phyloP scores from a whole-genome alignment of 2,888 invertebrate species.

The Biston stratarius region DNA sequence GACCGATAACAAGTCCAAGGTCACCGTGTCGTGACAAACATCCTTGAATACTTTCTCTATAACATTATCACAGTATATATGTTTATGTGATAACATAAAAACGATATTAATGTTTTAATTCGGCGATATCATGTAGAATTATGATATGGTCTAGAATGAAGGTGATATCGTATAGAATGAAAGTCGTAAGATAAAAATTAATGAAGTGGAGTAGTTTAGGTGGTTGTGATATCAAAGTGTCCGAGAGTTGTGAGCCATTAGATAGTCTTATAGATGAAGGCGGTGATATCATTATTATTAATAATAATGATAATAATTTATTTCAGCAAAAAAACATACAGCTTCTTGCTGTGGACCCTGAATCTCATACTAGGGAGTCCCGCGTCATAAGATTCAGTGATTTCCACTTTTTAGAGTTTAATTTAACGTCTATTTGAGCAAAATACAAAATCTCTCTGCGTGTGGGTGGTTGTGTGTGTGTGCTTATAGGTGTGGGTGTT shows the following conservation, averaged over 20 bases:
- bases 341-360: too few relatives aligned
- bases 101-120: conserved; percentile 10
- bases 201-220: conserved; percentile 41
- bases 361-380: too few relatives aligned
- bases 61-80: conserved; percentile 14
- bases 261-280: conserved; percentile 17
- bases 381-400: too few relatives aligned
- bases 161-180: conserved; percentile 35
- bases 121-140: conserved; percentile 2
- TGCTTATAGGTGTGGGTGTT: too few relatives aligned
- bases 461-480: too few relatives aligned
- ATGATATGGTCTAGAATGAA: conserved; percentile 12
- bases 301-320: neutral
- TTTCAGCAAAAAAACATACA: too few relatives aligned
- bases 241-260: conserved; percentile 38
- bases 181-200: conserved; percentile 40
- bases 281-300: conserved; percentile 3
- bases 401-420: too few relatives aligned
- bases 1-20: conserved; percentile 45
- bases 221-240: conserved; percentile 38
- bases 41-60: conserved; percentile 33
- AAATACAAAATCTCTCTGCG: too few relatives aligned
- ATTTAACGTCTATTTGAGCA: too few relatives aligned
- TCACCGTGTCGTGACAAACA: conserved; percentile 32
- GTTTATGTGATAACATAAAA: conserved; percentile 11